A percentile compares a stretch with the other conserved stretches of the same genome.
phyloP scores from a whole-genome alignment of 2,113 vertebrate genomes.

The Varanus komodoensis region DNA sequence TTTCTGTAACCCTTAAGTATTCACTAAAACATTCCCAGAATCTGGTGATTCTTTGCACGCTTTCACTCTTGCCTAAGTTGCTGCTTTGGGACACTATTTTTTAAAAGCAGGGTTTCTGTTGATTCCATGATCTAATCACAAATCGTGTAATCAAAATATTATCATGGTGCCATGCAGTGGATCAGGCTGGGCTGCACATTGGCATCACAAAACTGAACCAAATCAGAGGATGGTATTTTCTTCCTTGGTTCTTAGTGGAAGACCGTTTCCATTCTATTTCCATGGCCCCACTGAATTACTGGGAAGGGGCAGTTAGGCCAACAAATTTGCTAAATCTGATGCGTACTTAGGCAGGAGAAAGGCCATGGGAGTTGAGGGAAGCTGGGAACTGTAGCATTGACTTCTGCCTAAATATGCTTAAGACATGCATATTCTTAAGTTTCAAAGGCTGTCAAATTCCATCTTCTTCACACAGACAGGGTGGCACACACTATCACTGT shows the following conservation, averaged over 20 bases:
- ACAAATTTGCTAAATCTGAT: no score
- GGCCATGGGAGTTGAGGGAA: no score
- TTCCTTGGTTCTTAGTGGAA: no score
- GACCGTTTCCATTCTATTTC: background rate
- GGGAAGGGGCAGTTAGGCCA: background rate
- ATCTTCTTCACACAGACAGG: background rate
- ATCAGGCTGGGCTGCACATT: background rate
- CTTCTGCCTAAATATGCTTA: no score
- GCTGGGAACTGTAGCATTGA: no score
- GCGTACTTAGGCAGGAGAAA: no score
- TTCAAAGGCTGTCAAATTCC: background rate
- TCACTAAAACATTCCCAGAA: background rate
- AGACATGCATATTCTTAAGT: background rate
- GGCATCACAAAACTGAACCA: background rate
- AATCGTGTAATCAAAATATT: background rate
- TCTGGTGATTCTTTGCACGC: background rate
- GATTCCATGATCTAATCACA: background rate
- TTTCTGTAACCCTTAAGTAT: background rate
- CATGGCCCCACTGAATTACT: background rate
- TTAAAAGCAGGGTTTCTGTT: background rate
- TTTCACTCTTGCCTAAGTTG: background rate
- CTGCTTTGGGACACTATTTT: background rate
- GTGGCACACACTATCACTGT: background rate
- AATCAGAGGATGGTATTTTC: background rate
- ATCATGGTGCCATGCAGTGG: background rate